phyloP scores from a whole-genome alignment of 2,797 vertebrate genomes.

The Tolypeutes matacus region DNA sequence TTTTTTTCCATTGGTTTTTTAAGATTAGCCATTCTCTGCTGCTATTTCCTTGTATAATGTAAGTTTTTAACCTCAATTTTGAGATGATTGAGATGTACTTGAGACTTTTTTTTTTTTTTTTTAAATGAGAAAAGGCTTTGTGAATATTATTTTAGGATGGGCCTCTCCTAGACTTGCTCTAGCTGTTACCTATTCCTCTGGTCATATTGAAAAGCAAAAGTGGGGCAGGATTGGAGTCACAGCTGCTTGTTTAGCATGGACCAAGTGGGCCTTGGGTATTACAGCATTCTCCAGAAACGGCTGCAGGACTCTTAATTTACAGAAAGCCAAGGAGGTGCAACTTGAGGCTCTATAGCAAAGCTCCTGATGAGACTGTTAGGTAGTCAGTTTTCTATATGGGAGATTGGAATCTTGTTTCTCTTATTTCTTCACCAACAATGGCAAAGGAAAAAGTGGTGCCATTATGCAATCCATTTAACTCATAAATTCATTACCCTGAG shows the following conservation, averaged over 20 bases:
- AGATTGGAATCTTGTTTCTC: constrained; percentile 59
- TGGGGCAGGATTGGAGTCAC: constrained; percentile 70
- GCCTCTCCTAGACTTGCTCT: constrained; percentile 80
- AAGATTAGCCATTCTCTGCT: constrained; percentile 82
- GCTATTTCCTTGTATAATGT: constrained; percentile 82
- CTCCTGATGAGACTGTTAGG: constrained; percentile 37
- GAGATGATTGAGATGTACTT: constrained; percentile 76
- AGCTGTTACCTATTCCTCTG: constrained; percentile 60
- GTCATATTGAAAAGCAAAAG: constrained; percentile 68
- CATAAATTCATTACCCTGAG: background rate
- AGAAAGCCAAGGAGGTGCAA: constrained; percentile 66
- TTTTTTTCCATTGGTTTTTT: constrained; percentile 35
- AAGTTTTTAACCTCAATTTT: constrained; percentile 78
- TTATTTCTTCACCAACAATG: constrained; percentile 39
- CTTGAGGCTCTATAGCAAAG: constrained; percentile 72
- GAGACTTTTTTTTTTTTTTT: constrained; percentile 66
- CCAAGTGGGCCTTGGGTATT: constrained; percentile 84
- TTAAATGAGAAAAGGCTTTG: constrained; percentile 81
- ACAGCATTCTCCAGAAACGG: constrained; percentile 64
- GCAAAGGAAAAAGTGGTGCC: constrained; percentile 48
- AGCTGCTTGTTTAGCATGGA: constrained; percentile 80
- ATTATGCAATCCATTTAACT: constrained; percentile 68
- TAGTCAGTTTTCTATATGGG: constrained; percentile 47
- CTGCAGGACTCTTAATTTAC: constrained; percentile 49
- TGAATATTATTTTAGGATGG: constrained; percentile 81